These are phyloP conservation scores for Nematopogon swammerdamellus DNA, from an alignment of 2,888 invertebrate genomes.

Conservation along the genomic window DNA sequence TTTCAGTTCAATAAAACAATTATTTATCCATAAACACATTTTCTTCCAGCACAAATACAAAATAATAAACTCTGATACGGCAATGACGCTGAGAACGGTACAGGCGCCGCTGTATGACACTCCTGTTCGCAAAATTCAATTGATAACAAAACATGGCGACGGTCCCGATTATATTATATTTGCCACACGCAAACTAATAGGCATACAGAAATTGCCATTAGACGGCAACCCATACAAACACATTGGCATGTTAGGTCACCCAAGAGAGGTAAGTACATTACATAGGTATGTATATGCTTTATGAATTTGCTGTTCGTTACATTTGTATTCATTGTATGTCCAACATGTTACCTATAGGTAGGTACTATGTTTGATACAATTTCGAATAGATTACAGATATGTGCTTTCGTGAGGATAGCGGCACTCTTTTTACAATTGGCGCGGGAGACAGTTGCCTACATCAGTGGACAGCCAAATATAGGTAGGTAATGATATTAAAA, in stretches of 20 bases:
- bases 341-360: too few species aligned
- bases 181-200: slow-evolving; percentile 61
- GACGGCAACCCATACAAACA: slow-evolving; percentile 74
- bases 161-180: slow-evolving; percentile 56
- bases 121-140: slow-evolving; percentile 49
- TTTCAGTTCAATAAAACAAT: background rate
- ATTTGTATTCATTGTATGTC: too few species aligned
- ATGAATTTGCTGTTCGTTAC: too few species aligned
- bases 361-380: too few species aligned
- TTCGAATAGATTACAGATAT: slow-evolving; percentile 21
- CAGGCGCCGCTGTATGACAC: slow-evolving; percentile 67
- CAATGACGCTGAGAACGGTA: slow-evolving; percentile 62
- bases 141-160: slow-evolving; percentile 24
- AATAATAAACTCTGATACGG: slow-evolving; percentile 59
- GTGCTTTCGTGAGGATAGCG: slow-evolving; percentile 31
- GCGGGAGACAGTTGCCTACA: slow-evolving; percentile 28
- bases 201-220: slow-evolving; percentile 64
- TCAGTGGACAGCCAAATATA: slow-evolving; percentile 37
- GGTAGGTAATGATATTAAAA: too few species aligned
- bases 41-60: slow-evolving; percentile 64
- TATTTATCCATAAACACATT: too few species aligned
- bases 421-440: slow-evolving; percentile 35
- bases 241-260: slow-evolving; percentile 62
- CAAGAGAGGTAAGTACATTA: slow-evolving; percentile 50
- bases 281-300: background rate